A percentile compares a stretch with the other conserved stretches of the same genome.
phyloP scores from a whole-genome alignment of 2,888 invertebrate genomes.

The Pollenia labialis region DNA sequence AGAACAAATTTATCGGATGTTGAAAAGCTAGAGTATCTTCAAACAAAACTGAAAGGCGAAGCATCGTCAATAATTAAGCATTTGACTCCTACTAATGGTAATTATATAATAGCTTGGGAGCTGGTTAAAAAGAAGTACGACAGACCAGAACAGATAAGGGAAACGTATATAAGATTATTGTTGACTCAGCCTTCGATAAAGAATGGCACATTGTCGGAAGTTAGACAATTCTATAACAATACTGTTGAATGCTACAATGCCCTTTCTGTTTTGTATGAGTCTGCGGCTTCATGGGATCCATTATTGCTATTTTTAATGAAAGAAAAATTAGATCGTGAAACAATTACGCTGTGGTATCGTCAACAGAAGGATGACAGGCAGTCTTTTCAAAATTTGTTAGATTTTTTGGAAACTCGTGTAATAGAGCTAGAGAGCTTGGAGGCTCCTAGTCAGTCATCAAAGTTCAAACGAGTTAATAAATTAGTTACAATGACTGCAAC shows the following conservation, averaged over 20 bases:
- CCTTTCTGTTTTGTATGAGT: no score
- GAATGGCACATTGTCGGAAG: constrained; percentile 16
- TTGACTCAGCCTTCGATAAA: constrained; percentile 38
- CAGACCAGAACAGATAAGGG: no score
- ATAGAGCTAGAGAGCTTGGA: constrained; percentile 60
- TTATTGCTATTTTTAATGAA: neutral
- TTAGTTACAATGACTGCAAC: constrained; percentile 26
- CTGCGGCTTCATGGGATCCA: no score
- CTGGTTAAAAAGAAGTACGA: no score
- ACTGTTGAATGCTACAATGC: constrained; percentile 28
- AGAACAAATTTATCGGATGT: constrained; percentile 10
- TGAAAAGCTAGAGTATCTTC: no score
- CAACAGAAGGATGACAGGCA: constrained; percentile 18
- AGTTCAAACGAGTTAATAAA: constrained; percentile 14
- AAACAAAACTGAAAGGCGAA: no score
- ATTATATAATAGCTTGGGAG: no score
- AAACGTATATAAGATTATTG: no score
- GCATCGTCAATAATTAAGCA: no score
- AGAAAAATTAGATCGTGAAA: constrained; percentile 57
- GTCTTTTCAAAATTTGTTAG: constrained; percentile 41
- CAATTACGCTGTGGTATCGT: constrained; percentile 51
- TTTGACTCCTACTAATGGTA: no score
- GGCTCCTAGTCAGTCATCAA: neutral
- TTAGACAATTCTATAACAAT: constrained; percentile 48
- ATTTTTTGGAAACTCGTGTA: constrained; percentile 41